Conservation (phyloP, 53 echinoderm and acorn worm species). For the Paelopatides confundens region DNA sequence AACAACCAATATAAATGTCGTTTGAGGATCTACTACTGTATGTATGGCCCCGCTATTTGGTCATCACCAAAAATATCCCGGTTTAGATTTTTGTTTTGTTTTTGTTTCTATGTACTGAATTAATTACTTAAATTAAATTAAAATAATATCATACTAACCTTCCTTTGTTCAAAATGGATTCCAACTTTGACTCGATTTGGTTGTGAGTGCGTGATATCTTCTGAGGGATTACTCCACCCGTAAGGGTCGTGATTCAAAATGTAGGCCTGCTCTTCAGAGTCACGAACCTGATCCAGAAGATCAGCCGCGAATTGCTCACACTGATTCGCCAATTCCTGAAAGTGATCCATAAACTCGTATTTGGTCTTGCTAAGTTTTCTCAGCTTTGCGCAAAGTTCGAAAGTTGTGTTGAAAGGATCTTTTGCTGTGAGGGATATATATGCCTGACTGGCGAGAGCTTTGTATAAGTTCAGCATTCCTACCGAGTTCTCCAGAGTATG, state of each 20-base stretch:
- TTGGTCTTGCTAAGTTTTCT: slow-evolving; percentile 83
- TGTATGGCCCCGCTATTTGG: too few species aligned
- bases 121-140: not conserved
- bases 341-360: slow-evolving; percentile 97
- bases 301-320: slow-evolving; percentile 96
- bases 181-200: slow-evolving; percentile 94
- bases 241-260: slow-evolving; percentile 96
- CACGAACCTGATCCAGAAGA: slow-evolving; percentile 91
- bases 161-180: slow-evolving; percentile 96
- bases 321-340: slow-evolving; percentile 85
- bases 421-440: slow-evolving; percentile 92
- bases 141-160: slow-evolving; percentile 62
- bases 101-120: too few species aligned
- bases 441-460: slow-evolving; percentile 90
- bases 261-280: slow-evolving; percentile 86
- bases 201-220: slow-evolving; percentile 72
- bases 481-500: slow-evolving; percentile 96
- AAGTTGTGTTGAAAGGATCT: slow-evolving; percentile 94
- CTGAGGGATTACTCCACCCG: slow-evolving; percentile 89
- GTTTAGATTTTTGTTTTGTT: too few species aligned
- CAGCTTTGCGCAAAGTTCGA: slow-evolving; percentile 94
- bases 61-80: too few species aligned
- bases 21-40: too few species aligned
- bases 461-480: slow-evolving; percentile 93
- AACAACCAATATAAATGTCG: too few species aligned